Evolutionary conservation across 2,113 vertebrate species (phyloP).

Genomic region (Rhinichthys klamathensis): DNA sequence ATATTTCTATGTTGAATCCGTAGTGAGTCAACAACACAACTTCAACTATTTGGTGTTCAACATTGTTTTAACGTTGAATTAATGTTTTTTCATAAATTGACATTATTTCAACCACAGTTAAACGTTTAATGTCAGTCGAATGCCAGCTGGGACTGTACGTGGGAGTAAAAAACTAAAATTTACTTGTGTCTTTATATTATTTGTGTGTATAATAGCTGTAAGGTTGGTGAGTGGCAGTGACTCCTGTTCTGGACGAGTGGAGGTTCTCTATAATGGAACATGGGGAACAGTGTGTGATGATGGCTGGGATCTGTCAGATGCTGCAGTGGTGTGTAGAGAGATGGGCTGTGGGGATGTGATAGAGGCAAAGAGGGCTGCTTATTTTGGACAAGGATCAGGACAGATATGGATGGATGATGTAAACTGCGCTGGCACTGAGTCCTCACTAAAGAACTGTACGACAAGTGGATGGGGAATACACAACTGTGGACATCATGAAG

Average conservation of each 20-base stretch:
- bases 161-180: no score
- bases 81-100: no score
- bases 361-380: background rate
- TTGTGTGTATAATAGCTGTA: no score
- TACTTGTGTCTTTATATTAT: no score
- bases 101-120: no score
- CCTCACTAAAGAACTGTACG: background rate
- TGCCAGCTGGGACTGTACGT: no score
- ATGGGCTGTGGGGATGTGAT: background rate
- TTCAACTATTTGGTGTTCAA: no score
- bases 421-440: background rate
- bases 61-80: no score
- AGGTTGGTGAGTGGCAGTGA: accelerated
- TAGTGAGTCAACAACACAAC: no score
- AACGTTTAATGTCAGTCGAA: no score
- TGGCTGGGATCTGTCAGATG: background rate
- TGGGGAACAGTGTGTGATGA: conserved; percentile 35
- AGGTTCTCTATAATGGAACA: background rate
- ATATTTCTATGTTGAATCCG: no score
- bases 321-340: conserved; percentile 37
- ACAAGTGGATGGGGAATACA: background rate
- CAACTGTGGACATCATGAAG: background rate
- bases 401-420: background rate
- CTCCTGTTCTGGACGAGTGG: conserved; percentile 39
- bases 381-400: conserved; percentile 32